Percentiles rank a stretch among this genome's conserved stretches.
Conservation (phyloP, 2,888 invertebrate genomes). For the Eurytoma californica region DNA sequence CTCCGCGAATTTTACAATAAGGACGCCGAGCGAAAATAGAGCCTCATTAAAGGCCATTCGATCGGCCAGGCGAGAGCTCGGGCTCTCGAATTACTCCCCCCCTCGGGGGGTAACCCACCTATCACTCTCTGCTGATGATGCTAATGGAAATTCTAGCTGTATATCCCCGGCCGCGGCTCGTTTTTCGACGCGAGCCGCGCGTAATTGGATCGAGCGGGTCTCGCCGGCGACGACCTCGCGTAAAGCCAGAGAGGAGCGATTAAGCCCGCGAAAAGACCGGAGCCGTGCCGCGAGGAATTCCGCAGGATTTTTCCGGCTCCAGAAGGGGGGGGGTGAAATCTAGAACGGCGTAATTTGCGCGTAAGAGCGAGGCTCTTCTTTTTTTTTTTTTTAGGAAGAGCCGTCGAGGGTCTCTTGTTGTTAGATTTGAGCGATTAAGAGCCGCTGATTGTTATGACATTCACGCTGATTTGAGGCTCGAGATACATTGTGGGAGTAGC, state of each 20-base stretch:
- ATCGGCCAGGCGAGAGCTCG: background rate
- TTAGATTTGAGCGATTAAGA: too few species aligned
- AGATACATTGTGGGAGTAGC: too few species aligned
- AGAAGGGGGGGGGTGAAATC: too few species aligned
- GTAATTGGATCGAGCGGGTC: conserved; percentile 34
- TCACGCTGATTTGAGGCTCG: too few species aligned
- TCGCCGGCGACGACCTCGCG: background rate
- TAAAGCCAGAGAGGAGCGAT: background rate
- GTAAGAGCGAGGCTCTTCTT: too few species aligned
- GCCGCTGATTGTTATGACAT: too few species aligned
- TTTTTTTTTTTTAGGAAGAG: too few species aligned
- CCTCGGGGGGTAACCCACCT: background rate
- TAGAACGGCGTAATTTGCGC: too few species aligned
- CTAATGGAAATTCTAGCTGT: conserved; percentile 25
- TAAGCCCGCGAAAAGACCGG: background rate
- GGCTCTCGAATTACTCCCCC: conserved; percentile 27
- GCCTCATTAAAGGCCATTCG: conserved; percentile 13
- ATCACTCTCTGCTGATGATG: conserved; percentile 27
- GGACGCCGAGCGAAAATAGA: conserved; percentile 2
- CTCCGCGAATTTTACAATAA: background rate
- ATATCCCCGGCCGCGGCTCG: conserved; percentile 8
- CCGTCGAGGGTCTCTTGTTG: too few species aligned
- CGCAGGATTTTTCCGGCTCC: too few species aligned
- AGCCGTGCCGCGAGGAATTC: too few species aligned
- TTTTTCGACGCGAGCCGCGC: conserved; percentile 13